A percentile compares a stretch with the other conserved stretches of the same genome.
phyloP scores from a whole-genome alignment of 1,140 invertebrate species.

The Lepidostoma basale region DNA sequence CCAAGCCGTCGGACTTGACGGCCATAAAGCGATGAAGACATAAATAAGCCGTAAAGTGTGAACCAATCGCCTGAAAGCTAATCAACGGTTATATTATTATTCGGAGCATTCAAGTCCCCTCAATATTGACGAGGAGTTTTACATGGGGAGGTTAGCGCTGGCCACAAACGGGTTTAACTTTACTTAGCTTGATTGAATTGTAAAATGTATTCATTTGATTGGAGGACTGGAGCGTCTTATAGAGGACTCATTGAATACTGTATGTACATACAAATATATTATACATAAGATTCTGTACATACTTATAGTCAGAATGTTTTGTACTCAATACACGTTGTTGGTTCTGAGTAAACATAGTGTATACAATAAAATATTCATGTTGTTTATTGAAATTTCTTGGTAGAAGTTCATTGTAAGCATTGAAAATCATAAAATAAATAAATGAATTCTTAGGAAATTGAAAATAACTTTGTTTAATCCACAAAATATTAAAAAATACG shows the following conservation, averaged over 20 bases:
- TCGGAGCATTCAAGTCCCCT: background rate
- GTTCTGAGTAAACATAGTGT: no score
- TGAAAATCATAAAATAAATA: no score
- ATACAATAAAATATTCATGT: no score
- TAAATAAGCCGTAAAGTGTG: slow-evolving; percentile 41
- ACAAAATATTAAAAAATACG: no score
- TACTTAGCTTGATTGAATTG: slow-evolving; percentile 16
- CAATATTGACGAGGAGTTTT: background rate
- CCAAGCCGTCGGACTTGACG: background rate
- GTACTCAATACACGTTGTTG: no score
- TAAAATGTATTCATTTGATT: slow-evolving; percentile 16
- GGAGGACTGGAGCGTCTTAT: background rate
- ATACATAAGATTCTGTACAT: no score
- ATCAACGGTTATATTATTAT: slow-evolving; percentile 30
- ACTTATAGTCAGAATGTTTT: no score
- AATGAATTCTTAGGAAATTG: no score
- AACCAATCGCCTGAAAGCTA: slow-evolving; percentile 45
- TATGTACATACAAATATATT: background rate
- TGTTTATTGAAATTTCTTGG: no score
- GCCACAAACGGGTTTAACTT: background rate
- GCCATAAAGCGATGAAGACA: slow-evolving; percentile 36
- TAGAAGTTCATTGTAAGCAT: no score
- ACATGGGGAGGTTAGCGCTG: background rate
- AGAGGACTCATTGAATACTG: background rate
- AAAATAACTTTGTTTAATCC: no score